Evolutionary conservation across 2,888 invertebrate species (phyloP), one percentile per base, ranked within the genome.

Genomic region (Carcina quercana): DNA sequence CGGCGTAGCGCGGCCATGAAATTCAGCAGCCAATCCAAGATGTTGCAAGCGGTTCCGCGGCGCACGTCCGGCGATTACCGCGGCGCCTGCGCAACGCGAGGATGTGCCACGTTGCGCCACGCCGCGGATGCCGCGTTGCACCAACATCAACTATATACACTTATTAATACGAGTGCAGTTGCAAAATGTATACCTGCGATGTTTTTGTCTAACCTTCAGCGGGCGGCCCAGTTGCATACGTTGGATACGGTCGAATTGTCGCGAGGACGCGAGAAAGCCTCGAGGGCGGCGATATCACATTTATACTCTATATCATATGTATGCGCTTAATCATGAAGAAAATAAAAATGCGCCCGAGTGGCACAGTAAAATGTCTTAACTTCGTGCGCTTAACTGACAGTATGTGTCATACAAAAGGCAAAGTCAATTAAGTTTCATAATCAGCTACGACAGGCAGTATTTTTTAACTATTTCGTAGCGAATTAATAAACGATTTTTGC

Each of bases 71-170:
- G 76, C 72, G 72, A 79, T 79, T 79, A 75, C 61, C 37, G 44
- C 37, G 8, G 54, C 52, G 59, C 61, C 55, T 73, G 62, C 75
- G 80, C 79, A 76, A 76, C 64, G 60, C 64, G 67, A 75, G 80
- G 80, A 80, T 79, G 79, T 64, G 66, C 73, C 54, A 61, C 58
- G 49, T 54, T 59, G 57, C 63, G 74, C 80, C 79, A 70, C 79
- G 78, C 75, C 72, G 66, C 80, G 80, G 82, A 80, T 74, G 73
- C 76, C 68, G 59, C 60, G 66, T 79, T 79, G 79, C 82, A 72
- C 67, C 61, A 66, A 52, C 56, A 59, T 63, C n/a, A 57, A 61
- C 55, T 63, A 59, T 56, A 59, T 56, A 50, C 55, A n/a, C 72
- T 73, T 78, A 76, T 76, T 75, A 76, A 80, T 76, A 79, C 73